These are phyloP conservation scores for Trichonephila clavipes DNA, from an alignment of 1,140 invertebrate species.

Conservation along the genomic window DNA sequence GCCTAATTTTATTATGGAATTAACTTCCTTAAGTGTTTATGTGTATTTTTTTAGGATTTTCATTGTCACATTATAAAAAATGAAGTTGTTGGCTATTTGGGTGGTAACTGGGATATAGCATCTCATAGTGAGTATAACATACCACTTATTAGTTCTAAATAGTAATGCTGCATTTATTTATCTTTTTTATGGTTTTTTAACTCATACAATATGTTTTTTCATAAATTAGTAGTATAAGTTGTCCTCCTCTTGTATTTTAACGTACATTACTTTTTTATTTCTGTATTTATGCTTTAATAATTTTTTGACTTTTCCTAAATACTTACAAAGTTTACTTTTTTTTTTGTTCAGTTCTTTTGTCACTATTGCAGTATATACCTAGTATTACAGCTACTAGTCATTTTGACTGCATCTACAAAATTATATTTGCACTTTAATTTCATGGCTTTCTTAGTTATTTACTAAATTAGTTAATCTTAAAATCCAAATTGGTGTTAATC, in stretches of 20 bases:
- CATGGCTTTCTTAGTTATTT: not conserved
- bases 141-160: no score
- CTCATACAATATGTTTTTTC: not conserved
- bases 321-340: no score
- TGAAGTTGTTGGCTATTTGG: conserved; percentile 96
- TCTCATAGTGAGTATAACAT: conserved; percentile 89
- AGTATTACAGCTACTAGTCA: not conserved
- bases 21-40: not conserved
- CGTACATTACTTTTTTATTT: not conserved
- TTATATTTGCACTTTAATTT: not conserved
- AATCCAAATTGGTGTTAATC: not conserved
- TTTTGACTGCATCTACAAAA: not conserved
- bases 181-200: not conserved
- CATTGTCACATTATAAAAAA: conserved; percentile 95
- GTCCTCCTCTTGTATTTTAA: no score
- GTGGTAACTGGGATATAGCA: conserved; percentile 96
- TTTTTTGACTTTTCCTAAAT: not conserved
- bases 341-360: not conserved
- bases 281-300: not conserved
- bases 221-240: not conserved
- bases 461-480: not conserved
- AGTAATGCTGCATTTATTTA: not conserved
- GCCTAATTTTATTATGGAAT: not conserved
- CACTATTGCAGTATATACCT: not conserved
- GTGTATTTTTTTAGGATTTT: conserved; percentile 85